Evolutionary conservation across 1,140 invertebrate species (phyloP).

Genomic region (Drosophila melanica): DNA sequence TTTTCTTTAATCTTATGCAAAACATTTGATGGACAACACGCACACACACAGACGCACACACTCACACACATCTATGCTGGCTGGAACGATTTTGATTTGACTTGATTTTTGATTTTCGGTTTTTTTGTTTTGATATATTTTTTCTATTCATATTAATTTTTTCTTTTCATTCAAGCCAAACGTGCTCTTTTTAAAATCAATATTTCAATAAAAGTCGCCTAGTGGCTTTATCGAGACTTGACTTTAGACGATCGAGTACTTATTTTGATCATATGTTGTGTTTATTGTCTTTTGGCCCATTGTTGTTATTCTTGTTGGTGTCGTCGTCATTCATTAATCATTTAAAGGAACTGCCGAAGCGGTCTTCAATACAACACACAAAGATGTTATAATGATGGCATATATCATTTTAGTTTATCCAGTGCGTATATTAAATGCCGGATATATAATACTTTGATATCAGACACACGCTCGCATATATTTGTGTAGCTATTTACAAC

Average conservation of each 20-base stretch:
- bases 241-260: conserved; percentile 9
- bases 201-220: conserved; percentile 57
- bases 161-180: conserved; percentile 48
- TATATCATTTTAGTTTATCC: conserved; percentile 51
- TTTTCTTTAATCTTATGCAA: conserved; percentile 81
- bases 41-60: conserved; percentile 29
- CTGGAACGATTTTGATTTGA: conserved; percentile 29
- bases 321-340: conserved; percentile 70
- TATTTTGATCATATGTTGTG: conserved; percentile 15
- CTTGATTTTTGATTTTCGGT: conserved; percentile 24
- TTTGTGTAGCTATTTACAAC: conserved; percentile 9
- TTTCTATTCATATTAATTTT: conserved; percentile 19
- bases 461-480: conserved; percentile 23
- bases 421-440: conserved; percentile 71
- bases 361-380: conserved; percentile 48
- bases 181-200: conserved; percentile 54
- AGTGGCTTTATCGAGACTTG: conserved; percentile 31
- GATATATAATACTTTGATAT: conserved; percentile 55
- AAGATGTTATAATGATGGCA: conserved; percentile 65
- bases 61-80: not conserved
- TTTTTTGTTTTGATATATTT: conserved; percentile 40
- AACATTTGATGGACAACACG: conserved; percentile 78
- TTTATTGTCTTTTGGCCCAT: conserved; percentile 24
- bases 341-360: conserved; percentile 61
- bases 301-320: conserved; percentile 43